Evolutionary conservation across 2,888 invertebrate genomes (phyloP), one percentile per base, ranked within the genome.

Genomic region (Amphipyra tragopoginis): DNA sequence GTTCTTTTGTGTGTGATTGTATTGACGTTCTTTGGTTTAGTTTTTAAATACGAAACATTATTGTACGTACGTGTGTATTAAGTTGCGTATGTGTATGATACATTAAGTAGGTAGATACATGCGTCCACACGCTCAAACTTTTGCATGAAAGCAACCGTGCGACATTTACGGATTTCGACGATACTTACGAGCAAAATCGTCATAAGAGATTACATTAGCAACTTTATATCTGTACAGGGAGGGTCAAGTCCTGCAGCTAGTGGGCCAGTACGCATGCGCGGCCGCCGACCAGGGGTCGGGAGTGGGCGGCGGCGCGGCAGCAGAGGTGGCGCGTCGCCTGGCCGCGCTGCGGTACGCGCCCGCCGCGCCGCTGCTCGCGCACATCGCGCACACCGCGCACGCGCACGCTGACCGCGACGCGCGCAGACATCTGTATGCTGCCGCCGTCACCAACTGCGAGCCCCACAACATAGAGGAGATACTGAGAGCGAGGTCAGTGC

Each of bases 221-320:
- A 6, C 9, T 5, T 33, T 9, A 6, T 33, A 5, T 21, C 21
- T 21, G 36, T 47, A 14, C 34, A 92, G 92, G 58, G 92, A 92
- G 64, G 90, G 89, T 1, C 49, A 59, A 1, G 92, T 93, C n/a
- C 80, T 93, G 38, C 76, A 81, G 51, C 79, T 83, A 6, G 88
- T 91, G 59, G 82, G 86, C 0, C 44, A 43, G 58, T 68, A 66
- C 69, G 90, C 90, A 33, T 62, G 50, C 26, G 78, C 67, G 13
- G 91, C 87, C 45, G 80, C 65, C 13, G 86, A 80, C 5, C 87
- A 89, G 87, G 55, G 75, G 53, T 40, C 82, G 78, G 52, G 91
- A 85, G 13, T 83, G 87, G 64, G 90, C 86, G 7, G 82, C 82
- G 70, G 82, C 87, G 70, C 86, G 85, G n/a, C 73, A 80, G 69